A percentile compares a stretch with the other conserved stretches of the same genome.
phyloP scores from a whole-genome alignment of 2,888 invertebrate species.

The Synergus japonicus region DNA sequence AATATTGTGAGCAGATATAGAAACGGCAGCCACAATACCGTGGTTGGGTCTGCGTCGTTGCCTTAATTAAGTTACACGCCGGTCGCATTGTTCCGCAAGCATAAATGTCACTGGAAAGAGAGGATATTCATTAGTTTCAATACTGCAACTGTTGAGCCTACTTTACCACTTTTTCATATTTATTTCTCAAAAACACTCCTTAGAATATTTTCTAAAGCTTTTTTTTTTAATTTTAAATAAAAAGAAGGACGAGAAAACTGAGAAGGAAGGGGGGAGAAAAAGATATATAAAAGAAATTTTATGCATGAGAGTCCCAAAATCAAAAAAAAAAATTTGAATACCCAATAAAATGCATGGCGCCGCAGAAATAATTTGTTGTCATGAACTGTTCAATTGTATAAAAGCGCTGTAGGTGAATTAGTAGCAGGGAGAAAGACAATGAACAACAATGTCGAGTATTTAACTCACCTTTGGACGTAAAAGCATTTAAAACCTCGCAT shows the following conservation, averaged over 20 bases:
- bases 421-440: neutral
- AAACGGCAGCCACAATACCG: constrained; percentile 73
- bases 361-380: neutral
- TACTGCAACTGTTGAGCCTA: constrained; percentile 59
- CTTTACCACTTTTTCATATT: constrained; percentile 5
- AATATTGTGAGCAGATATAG: constrained; percentile 74
- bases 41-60: constrained; percentile 76
- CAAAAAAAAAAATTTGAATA: neutral
- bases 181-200: neutral
- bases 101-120: constrained; percentile 74
- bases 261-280: too few relatives aligned
- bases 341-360: neutral
- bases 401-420: neutral
- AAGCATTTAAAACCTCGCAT: constrained; percentile 45
- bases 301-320: neutral
- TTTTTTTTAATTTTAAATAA: neutral
- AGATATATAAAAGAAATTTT: neutral
- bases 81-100: constrained; percentile 71
- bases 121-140: constrained; percentile 74
- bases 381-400: neutral
- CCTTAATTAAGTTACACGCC: constrained; percentile 77
- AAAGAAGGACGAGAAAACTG: too few relatives aligned
- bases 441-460: constrained; percentile 31
- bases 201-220: neutral
- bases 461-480: constrained; percentile 44